Percentiles rank a stretch among this genome's conserved stretches.
Conservation (phyloP, 1,140 invertebrate species). For the Cryptotermes secundus region DNA sequence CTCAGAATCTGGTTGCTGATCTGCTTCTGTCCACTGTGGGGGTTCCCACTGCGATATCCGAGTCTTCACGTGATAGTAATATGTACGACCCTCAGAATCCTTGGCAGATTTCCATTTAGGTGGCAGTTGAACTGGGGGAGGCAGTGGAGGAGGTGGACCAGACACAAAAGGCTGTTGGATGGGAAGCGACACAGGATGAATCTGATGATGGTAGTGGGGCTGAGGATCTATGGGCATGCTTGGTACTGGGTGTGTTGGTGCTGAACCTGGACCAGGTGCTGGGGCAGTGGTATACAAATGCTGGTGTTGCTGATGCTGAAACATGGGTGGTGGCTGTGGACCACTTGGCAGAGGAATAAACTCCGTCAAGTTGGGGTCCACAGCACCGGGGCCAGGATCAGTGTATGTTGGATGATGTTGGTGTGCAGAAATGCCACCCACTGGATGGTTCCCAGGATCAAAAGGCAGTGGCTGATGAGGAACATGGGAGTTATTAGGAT, state of each 20-base stretch:
- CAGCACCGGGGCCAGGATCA: background rate
- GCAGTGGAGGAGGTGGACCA: background rate
- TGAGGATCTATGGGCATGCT: background rate
- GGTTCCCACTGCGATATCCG: constrained; percentile 87
- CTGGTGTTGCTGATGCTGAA: constrained; percentile 37
- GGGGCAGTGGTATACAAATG: constrained; percentile 38
- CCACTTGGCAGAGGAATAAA: constrained; percentile 28
- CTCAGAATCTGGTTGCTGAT: constrained; percentile 47
- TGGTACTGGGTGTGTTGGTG: constrained; percentile 33
- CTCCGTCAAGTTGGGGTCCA: constrained; percentile 22
- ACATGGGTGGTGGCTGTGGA: constrained; percentile 42
- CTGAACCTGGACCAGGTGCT: constrained; percentile 38
- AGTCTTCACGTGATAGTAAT: constrained; percentile 88
- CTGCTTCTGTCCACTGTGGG: constrained; percentile 60
- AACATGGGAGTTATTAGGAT: constrained; percentile 38
- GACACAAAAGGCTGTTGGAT: constrained; percentile 17
- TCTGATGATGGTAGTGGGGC: constrained; percentile 13
- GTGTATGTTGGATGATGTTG: constrained; percentile 22
- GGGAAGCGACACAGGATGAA: constrained; percentile 5
- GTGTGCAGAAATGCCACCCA: background rate
- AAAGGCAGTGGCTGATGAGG: constrained; percentile 40
- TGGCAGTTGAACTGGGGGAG: constrained; percentile 63
- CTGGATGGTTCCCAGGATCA: constrained; percentile 19
- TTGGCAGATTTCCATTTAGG: constrained; percentile 83
- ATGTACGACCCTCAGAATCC: constrained; percentile 77